These are phyloP conservation scores for Drosophila anceps DNA, from an alignment of 2,888 invertebrate genomes.

Conservation along the genomic window DNA sequence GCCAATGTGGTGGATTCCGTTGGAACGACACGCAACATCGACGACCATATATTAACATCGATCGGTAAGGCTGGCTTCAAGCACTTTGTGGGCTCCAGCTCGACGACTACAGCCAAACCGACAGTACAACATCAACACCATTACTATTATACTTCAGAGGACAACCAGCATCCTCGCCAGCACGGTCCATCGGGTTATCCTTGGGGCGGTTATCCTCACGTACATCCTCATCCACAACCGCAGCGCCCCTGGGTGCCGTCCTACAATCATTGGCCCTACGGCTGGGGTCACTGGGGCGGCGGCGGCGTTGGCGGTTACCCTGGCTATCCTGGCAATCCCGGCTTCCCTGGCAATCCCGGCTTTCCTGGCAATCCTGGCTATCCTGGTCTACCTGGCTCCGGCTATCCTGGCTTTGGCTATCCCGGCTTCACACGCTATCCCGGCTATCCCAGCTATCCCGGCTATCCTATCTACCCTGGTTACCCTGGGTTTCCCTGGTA, in stretches of 20 bases:
- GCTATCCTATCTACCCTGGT: conserved; percentile 27
- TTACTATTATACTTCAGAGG: conserved; percentile 72
- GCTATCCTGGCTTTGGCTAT: conserved; percentile 22
- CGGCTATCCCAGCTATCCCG: conserved; percentile 29
- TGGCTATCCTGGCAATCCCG: conserved; percentile 11
- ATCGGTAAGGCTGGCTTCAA: conserved; percentile 73
- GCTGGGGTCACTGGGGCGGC: conserved; percentile 31
- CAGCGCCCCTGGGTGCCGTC: conserved; percentile 48
- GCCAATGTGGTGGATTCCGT: conserved; percentile 42
- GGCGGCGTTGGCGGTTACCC: conserved; percentile 22
- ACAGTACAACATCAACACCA: conserved; percentile 60
- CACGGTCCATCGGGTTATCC: conserved; percentile 30
- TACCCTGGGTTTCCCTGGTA: conserved; percentile 50
- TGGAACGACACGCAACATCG: conserved; percentile 55
- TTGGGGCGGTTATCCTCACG: conserved; percentile 43
- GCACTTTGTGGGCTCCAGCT: conserved; percentile 51
- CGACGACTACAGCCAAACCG: conserved; percentile 58
- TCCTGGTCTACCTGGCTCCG: conserved; percentile 23
- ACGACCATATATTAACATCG: conserved; percentile 59
- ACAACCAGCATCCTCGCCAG: conserved; percentile 60
- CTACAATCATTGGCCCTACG: conserved; percentile 34
- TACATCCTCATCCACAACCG: conserved; percentile 28
- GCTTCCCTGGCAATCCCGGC: conserved; percentile 21
- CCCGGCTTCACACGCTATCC: conserved; percentile 28
- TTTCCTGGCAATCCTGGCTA: conserved; percentile 15